Evolutionary conservation across 1,140 invertebrate species (phyloP).

Genomic region (Coelopa frigida): DNA sequence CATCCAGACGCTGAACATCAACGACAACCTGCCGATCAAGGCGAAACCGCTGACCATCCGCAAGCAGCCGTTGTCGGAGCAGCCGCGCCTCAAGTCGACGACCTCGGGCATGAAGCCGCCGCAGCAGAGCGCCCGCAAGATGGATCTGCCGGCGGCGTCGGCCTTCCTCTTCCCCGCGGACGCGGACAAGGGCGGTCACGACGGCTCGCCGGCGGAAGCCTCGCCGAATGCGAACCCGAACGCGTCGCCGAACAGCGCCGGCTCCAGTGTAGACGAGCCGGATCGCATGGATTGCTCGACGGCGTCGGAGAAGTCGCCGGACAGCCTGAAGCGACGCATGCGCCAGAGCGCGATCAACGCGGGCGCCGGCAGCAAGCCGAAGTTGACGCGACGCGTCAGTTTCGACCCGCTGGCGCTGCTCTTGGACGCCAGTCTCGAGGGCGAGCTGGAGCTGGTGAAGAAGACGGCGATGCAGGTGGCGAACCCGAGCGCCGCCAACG

Average conservation of each 20-base stretch:
- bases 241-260: constrained; percentile 25
- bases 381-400: constrained; percentile 76
- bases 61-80: constrained; percentile 66
- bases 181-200: constrained; percentile 1
- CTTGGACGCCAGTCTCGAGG: constrained; percentile 94
- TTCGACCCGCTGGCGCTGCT: constrained; percentile 95
- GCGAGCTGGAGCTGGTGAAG: constrained; percentile 93
- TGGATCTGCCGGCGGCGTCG: constrained; percentile 66
- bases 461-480: constrained; percentile 88
- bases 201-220: constrained; percentile 12
- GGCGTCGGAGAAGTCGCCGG: constrained; percentile 4
- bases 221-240: constrained; percentile 13
- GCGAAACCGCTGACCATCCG: constrained; percentile 70
- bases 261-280: constrained; percentile 28
- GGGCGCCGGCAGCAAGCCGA: constrained; percentile 67
- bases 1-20: constrained; percentile 37
- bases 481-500: constrained; percentile 94
- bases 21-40: constrained; percentile 59
- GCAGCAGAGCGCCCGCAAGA: constrained; percentile 9
- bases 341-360: constrained; percentile 53
- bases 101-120: constrained; percentile 33
- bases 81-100: constrained; percentile 63
- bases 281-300: constrained; percentile 24
- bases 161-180: constrained; percentile 60
- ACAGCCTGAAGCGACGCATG: constrained; percentile 47